Evolutionary conservation across 1,140 invertebrate species (phyloP), one percentile per base, ranked within the genome.

Genomic region (Sycophila sp.): DNA sequence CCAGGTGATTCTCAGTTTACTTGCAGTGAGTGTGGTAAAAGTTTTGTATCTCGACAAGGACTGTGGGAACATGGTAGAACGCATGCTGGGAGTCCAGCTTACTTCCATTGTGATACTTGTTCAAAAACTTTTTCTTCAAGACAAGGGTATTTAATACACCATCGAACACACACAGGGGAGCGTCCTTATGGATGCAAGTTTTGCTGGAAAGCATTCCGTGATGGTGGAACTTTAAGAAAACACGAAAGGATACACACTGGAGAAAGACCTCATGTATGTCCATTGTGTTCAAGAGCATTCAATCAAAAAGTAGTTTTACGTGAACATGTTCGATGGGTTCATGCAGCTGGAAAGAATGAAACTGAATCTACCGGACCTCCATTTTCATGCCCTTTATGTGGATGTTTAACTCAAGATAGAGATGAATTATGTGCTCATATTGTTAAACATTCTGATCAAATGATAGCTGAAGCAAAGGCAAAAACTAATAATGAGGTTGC

Each of bases 161-260:
- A 88, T 59, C 81, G 89, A 10, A 89, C 86, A 2, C 89, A 91
- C 55, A 89, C 89, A 0, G 89, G 89, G 0, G 89, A 90, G 71
- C 87, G 88, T 51, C 87, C 91, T 0, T 93, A 93, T 73, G 90
- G 89, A 22, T 95, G 93, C 77, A 89, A 88, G 59, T 93, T 92
- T 75, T 95, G 94, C 78, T 93, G 92, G 76, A 95, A 95, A 78
- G 90, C 93, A 49, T 96, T 95, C 69, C 80, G 87, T 11, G 88
- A 89, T 70, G 88, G 88, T 4, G 88, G 88, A 4, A 89, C 88
- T 26, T 78, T 92, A 59, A 85, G 88, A 30, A 87, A 91, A 64
- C 91, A 92, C 66, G 89, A 91, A 80, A 87, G 88, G 24, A 88
- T 88, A 55, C 89, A 90, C 36, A 90, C 89, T 0, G 88, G 91